Conservation (phyloP, 2,888 invertebrate genomes). For the Endotricha flammealis region DNA sequence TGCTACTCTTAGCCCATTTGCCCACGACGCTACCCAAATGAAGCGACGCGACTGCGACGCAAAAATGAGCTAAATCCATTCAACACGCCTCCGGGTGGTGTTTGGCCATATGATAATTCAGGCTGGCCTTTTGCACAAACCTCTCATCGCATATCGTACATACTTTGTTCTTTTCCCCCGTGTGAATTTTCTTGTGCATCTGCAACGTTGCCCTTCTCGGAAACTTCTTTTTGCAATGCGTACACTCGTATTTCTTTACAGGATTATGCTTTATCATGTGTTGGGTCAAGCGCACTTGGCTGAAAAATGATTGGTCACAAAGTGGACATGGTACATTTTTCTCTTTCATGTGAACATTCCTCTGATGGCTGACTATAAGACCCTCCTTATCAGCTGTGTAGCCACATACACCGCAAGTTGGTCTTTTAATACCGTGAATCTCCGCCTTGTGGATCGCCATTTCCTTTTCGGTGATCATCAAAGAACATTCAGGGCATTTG, state of each 20-base stretch:
- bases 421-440: slow-evolving; percentile 3
- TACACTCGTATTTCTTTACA: slow-evolving; percentile 29
- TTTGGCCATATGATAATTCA: slow-evolving; percentile 28
- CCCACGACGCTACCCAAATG: too few species aligned
- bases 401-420: slow-evolving; percentile 10
- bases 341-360: slow-evolving; percentile 13
- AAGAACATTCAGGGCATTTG: slow-evolving; percentile 12
- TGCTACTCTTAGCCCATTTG: too few species aligned
- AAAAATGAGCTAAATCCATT: neutral
- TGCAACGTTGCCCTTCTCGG: slow-evolving; percentile 14
- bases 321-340: slow-evolving; percentile 29
- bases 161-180: slow-evolving; percentile 19
- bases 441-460: slow-evolving; percentile 9
- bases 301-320: slow-evolving; percentile 6
- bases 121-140: slow-evolving; percentile 28
- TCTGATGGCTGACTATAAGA: neutral
- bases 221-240: slow-evolving; percentile 34
- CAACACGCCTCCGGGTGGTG: slow-evolving; percentile 19
- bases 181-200: slow-evolving; percentile 25
- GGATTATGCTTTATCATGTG: slow-evolving; percentile 25
- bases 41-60: too few species aligned
- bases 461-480: slow-evolving; percentile 7
- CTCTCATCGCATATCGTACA: slow-evolving; percentile 25
- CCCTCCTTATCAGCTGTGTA: neutral
- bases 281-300: neutral